Conservation (phyloP, 2,888 invertebrate genomes). For the Orthosia gracilis region DNA sequence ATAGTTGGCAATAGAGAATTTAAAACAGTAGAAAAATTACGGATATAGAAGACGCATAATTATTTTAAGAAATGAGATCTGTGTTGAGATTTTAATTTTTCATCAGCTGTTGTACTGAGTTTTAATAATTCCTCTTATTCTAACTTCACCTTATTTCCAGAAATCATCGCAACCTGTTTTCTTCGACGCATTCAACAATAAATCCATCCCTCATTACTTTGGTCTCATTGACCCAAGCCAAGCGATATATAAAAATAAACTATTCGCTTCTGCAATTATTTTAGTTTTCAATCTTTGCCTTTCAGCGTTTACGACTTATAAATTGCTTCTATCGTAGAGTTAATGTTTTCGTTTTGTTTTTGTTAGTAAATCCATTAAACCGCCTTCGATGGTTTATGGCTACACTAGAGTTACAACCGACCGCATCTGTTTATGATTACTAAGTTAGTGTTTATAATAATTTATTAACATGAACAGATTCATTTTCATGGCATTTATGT, state of each 20-base stretch:
- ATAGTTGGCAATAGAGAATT: neutral
- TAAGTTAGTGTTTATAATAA: neutral
- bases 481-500: neutral
- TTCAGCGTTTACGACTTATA: slow-evolving; percentile 55
- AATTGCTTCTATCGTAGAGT: slow-evolving; percentile 61
- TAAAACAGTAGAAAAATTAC: neutral
- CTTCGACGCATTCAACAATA: neutral
- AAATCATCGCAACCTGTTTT: neutral
- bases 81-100: neutral
- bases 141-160: neutral
- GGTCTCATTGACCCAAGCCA: neutral
- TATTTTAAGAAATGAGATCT: neutral
- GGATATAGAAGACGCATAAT: neutral
- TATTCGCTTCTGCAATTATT: slow-evolving; percentile 17
- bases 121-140: neutral
- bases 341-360: slow-evolving; percentile 62
- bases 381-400: slow-evolving; percentile 49
- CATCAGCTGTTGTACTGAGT: neutral
- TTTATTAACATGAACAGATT: slow-evolving; percentile 5
- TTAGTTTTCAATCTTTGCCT: slow-evolving; percentile 32
- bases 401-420: neutral
- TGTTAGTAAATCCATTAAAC: slow-evolving; percentile 61
- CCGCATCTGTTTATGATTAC: slow-evolving; percentile 20
- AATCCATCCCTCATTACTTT: neutral
- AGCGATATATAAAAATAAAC: neutral